These are phyloP conservation scores for Branchipolynoe longqiensis DNA, from an alignment of 2,888 invertebrate genomes.

Conservation along the genomic window DNA sequence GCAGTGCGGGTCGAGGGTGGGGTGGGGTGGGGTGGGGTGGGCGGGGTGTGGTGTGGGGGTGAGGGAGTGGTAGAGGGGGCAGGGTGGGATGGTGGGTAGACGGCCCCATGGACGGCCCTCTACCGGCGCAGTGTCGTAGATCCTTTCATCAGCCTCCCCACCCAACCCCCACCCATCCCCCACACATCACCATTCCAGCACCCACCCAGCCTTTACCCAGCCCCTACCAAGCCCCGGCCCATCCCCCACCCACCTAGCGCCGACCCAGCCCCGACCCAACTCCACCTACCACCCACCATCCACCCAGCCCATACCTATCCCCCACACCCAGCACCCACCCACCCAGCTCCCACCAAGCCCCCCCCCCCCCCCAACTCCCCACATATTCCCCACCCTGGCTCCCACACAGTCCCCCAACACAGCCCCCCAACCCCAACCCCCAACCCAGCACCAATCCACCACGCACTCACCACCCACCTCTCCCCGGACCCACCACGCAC, in stretches of 20 bases:
- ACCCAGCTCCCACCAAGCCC: background rate
- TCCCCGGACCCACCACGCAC: background rate
- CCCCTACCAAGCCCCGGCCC: background rate
- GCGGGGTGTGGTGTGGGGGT: background rate
- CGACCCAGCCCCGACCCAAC: background rate
- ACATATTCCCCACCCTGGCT: background rate
- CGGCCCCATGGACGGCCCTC: background rate
- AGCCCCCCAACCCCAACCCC: background rate
- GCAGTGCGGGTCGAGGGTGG: background rate
- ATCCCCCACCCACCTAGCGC: no score
- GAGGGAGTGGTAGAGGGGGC: background rate
- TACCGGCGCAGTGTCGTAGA: background rate
- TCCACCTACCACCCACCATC: background rate
- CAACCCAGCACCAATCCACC: background rate
- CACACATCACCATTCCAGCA: background rate
- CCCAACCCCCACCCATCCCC: background rate
- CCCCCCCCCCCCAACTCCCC: background rate
- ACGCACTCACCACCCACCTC: no score
- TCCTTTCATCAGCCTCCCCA: conserved; percentile 12
- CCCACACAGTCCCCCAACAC: background rate
- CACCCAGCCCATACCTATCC: no score
- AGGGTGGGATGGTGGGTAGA: background rate
- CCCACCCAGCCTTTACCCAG: background rate
- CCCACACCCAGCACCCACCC: background rate
- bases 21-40: background rate